Conservation (phyloP, 2,113 vertebrate species). For the Anser brachyrhynchus region DNA sequence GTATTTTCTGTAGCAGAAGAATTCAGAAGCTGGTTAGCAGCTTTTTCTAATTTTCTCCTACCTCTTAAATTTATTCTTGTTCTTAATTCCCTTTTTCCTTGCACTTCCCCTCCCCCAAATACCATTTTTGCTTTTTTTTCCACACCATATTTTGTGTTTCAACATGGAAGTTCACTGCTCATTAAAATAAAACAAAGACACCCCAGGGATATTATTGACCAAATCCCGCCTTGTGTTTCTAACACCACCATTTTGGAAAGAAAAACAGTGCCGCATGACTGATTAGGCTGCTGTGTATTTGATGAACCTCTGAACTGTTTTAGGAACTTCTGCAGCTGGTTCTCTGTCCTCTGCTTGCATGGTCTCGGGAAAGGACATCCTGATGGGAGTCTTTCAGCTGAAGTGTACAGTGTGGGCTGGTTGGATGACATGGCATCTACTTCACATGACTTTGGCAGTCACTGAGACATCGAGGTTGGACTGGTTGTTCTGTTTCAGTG, state of each 20-base stretch:
- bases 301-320: neutral
- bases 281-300: neutral
- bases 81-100: neutral
- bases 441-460: neutral
- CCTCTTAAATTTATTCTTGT: neutral
- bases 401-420: neutral
- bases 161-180: neutral
- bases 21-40: neutral
- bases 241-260: neutral
- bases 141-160: neutral
- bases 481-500: neutral
- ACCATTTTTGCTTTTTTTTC: neutral
- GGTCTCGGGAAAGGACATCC: neutral
- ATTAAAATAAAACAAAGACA: slow-evolving; percentile 17
- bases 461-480: neutral
- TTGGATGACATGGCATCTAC: neutral
- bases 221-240: neutral
- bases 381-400: neutral
- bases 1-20: neutral
- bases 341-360: neutral
- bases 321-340: neutral
- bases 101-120: neutral
- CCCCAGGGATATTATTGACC: neutral
- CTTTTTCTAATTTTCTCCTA: neutral
- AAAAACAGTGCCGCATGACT: neutral